phyloP scores from a whole-genome alignment of 1,140 invertebrate genomes.

The Tetragnatha versicolor region DNA sequence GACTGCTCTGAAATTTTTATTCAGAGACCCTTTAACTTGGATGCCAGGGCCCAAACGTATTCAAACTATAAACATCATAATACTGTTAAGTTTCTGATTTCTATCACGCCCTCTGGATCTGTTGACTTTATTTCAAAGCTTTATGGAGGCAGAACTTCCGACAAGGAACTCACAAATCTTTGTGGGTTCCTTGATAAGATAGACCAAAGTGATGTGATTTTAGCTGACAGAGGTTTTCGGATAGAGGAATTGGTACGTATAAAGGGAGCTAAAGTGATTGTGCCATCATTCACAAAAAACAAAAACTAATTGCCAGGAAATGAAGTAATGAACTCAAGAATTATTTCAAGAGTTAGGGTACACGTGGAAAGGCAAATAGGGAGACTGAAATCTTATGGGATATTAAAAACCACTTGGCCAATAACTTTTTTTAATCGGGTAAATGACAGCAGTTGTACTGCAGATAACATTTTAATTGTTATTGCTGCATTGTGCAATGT shows the following conservation, averaged over 20 bases:
- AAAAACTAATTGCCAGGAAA: not conserved
- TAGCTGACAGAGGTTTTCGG: not conserved
- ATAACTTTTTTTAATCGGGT: too few species aligned
- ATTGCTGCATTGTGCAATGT: too few species aligned
- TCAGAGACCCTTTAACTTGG: not conserved
- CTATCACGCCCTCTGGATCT: not conserved
- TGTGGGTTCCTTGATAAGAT: not conserved
- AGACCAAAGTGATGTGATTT: not conserved
- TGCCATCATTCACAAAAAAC: not conserved
- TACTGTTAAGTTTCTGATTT: not conserved
- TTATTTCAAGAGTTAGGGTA: not conserved
- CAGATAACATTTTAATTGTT: too few species aligned
- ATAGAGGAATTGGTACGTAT: not conserved
- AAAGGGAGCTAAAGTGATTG: not conserved
- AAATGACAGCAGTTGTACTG: too few species aligned
- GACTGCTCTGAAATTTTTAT: conserved; percentile 2
- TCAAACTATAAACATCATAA: not conserved
- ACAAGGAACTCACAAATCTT: not conserved
- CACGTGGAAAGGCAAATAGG: not conserved
- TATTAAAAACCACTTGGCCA: too few species aligned
- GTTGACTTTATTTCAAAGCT: not conserved
- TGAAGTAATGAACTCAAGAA: not conserved
- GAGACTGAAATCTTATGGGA: not conserved
- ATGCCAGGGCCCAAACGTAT: not conserved
- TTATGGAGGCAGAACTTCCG: not conserved